phyloP scores from a whole-genome alignment of 2,113 vertebrate genomes.

The Terrapene triunguis region DNA sequence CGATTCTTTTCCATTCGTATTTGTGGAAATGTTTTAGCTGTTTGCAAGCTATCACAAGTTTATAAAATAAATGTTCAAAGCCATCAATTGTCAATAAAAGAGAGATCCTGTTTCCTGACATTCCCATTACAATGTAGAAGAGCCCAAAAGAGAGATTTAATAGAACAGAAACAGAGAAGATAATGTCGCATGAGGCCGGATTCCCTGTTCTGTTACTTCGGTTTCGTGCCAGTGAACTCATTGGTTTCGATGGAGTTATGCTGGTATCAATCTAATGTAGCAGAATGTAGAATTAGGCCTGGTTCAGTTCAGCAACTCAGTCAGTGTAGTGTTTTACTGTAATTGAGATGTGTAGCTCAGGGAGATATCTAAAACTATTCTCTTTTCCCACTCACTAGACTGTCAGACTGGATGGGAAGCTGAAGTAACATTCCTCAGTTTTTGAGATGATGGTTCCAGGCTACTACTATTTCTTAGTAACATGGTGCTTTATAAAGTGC shows the following conservation, averaged over 20 bases:
- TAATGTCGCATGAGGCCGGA: background rate
- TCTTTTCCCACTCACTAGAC: background rate
- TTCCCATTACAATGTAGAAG: background rate
- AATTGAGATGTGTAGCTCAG: background rate
- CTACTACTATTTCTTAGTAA: background rate
- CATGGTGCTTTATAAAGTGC: background rate
- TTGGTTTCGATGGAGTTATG: background rate
- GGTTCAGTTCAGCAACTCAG: background rate
- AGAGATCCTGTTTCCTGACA: rapidly evolving
- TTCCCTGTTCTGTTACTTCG: background rate
- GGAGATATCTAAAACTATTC: background rate
- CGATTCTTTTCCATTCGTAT: background rate
- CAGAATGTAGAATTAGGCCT: background rate
- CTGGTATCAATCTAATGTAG: background rate
- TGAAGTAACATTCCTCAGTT: background rate
- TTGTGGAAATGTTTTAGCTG: background rate
- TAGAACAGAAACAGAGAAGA: background rate
- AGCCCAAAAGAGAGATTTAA: background rate
- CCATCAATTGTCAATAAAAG: background rate
- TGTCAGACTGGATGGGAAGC: background rate
- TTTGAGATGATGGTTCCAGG: background rate
- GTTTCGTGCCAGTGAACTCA: rapidly evolving
- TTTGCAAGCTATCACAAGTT: background rate
- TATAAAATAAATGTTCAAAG: background rate
- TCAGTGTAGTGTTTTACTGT: rapidly evolving